Evolutionary conservation across 2,113 vertebrate species (phyloP).

Genomic region (Glaucomys volans): DNA sequence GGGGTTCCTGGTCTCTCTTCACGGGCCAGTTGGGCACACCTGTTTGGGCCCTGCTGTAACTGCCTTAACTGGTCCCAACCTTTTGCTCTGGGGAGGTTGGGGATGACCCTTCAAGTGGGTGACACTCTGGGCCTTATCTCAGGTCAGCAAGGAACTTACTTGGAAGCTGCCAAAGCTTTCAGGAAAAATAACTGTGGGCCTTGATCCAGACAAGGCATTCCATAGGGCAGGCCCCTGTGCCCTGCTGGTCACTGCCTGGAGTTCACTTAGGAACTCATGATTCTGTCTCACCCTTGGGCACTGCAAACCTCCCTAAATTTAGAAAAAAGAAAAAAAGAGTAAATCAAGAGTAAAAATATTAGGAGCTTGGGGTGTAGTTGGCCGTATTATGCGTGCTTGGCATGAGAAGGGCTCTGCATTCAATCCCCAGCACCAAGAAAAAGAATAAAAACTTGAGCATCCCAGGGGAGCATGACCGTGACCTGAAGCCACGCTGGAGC

Average conservation of each 20-base stretch:
- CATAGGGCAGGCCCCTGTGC: background rate
- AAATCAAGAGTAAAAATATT: background rate
- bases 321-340: background rate
- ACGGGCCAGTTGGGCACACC: background rate
- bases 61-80: background rate
- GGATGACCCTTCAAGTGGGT: background rate
- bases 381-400: background rate
- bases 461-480: slow-evolving; percentile 1
- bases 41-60: background rate
- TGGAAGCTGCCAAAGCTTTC: background rate
- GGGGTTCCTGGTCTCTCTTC: background rate
- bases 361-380: background rate
- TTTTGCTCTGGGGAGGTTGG: background rate
- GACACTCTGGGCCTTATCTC: background rate
- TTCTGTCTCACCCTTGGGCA: background rate
- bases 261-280: background rate
- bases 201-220: background rate
- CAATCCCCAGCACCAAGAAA: background rate
- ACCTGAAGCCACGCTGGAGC: background rate
- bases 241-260: background rate
- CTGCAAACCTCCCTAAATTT: background rate
- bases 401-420: background rate
- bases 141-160: background rate
- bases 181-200: background rate
- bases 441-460: background rate